Evolutionary conservation across 2,113 vertebrate genomes (phyloP).

Genomic region (Hiodon alosoides): DNA sequence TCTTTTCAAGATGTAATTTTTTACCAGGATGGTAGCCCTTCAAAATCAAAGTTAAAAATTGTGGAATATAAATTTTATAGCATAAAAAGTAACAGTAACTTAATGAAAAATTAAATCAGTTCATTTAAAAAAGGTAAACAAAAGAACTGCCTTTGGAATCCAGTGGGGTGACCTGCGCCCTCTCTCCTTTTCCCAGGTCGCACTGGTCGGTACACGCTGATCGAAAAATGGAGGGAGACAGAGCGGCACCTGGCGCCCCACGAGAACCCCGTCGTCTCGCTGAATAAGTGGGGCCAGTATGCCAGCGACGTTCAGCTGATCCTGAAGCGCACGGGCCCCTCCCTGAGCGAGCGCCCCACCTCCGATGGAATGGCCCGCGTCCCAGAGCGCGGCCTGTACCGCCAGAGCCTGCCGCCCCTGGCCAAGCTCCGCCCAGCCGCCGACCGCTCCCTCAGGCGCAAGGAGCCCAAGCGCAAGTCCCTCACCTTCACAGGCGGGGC

Average conservation of each 20-base stretch:
- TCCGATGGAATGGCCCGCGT: constrained; percentile 78
- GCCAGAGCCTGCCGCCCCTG: constrained; percentile 87
- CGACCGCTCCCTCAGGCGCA: constrained; percentile 77
- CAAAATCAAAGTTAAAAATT: no score
- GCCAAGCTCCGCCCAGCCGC: constrained; percentile 81
- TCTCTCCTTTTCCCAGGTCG: constrained; percentile 65
- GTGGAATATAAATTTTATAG: no score
- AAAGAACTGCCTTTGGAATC: no score
- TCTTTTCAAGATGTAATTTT: no score
- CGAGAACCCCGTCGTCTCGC: constrained; percentile 86
- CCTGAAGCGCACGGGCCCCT: constrained; percentile 85
- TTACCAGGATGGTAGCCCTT: no score
- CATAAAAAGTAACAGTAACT: no score
- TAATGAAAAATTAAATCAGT: no score
- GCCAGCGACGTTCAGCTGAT: constrained; percentile 93
- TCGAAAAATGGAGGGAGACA: constrained; percentile 93
- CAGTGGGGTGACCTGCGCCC: background rate
- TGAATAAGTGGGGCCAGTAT: constrained; percentile 97
- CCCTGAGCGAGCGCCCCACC: constrained; percentile 82
- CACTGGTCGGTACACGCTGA: constrained; percentile 88
- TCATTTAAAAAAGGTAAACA: no score
- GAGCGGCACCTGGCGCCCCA: constrained; percentile 88
- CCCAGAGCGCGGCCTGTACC: constrained; percentile 83
- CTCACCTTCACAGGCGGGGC: constrained; percentile 90
- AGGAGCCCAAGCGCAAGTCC: constrained; percentile 90